Base-by-base conservation (phyloP, 2,888 invertebrate genomes). In the Argynnis bischoffii region DNA sequence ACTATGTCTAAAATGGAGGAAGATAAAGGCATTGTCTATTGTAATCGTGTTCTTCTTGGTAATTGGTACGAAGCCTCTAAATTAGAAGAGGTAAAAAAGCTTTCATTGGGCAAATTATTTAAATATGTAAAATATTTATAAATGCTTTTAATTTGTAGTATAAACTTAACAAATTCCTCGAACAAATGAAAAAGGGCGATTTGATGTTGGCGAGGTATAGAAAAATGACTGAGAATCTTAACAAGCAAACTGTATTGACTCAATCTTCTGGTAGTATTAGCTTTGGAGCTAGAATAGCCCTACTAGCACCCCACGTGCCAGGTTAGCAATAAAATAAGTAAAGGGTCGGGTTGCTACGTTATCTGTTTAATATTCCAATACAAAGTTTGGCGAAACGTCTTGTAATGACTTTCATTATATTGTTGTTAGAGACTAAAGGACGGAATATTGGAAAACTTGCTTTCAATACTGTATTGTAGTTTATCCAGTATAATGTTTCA, bases 11-110 rank as follows among this genome's bases (percentile, higher is more conserved):
- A 83, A 72, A 70, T 74, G 64, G 82, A 86, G 5, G 79, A 83
- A 67, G 90, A 91, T 74, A 92, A 87, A 77, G 88, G 84, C 21
- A 88, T 91, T 67, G 84, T 88, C 70, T 92, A 87, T 78, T 79
- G 84, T 71, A 91, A 89, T 72, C 79, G 89, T 64, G 91, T 91
- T 21, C 89, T 80, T 47, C 77, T 89, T 6, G 92, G 92, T 66
- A 91, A 92, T 79, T 92, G 92, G 92, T 90, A 87, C 78, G 92
- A 92, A 78, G 83, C 89, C 16, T 74, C 83, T n/a, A 81, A 85
- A 77, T 80, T 92, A 69, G 90, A 92, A 75, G 92, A 92, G 85
- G 92, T 89, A 71, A 79, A 73, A 54, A 16, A 50, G 13, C 41
- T 16, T 35, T 41, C 3, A 26, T 18, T 56, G 21, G 50, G 51